Percentiles rank a stretch among this genome's conserved stretches.
These are phyloP conservation scores for Carterocephalus palaemon DNA, from an alignment of 2,888 invertebrate species.

Conservation along the genomic window DNA sequence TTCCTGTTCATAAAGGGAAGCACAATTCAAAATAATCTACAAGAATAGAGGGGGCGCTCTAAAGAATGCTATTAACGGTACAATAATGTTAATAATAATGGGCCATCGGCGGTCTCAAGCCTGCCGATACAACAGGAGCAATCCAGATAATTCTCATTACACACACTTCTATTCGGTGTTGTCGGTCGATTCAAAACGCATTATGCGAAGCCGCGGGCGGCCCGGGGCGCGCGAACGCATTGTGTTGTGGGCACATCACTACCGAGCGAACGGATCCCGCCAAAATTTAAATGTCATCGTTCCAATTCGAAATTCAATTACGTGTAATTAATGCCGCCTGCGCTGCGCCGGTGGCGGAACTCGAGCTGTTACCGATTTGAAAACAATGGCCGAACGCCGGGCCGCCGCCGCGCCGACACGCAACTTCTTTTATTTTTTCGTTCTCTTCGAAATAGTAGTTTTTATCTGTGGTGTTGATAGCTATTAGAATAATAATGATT, in stretches of 20 bases:
- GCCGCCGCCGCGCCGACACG: slow-evolving; percentile 62
- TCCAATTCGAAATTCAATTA: slow-evolving; percentile 83
- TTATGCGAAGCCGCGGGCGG: slow-evolving; percentile 71
- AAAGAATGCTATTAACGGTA: slow-evolving; percentile 67
- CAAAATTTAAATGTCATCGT: slow-evolving; percentile 82
- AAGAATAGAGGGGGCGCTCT: slow-evolving; percentile 62
- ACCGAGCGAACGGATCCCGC: slow-evolving; percentile 56
- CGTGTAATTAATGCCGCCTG: slow-evolving; percentile 79
- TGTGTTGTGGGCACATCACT: slow-evolving; percentile 76
- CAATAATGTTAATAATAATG: slow-evolving; percentile 48
- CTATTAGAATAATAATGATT: slow-evolving; percentile 39
- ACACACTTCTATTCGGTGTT: slow-evolving; percentile 73
- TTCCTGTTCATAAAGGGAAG: slow-evolving; percentile 61
- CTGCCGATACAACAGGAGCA: slow-evolving; percentile 74
- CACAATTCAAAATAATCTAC: slow-evolving; percentile 69
- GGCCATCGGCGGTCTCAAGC: slow-evolving; percentile 43
- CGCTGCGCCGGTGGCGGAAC: slow-evolving; percentile 69
- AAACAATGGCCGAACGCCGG: slow-evolving; percentile 60
- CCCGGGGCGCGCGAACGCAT: slow-evolving; percentile 66
- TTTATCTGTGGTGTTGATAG: slow-evolving; percentile 48
- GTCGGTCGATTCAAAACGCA: slow-evolving; percentile 67
- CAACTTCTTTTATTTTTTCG: slow-evolving; percentile 58
- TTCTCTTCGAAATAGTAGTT: slow-evolving; percentile 32
- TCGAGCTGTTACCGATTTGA: slow-evolving; percentile 65
- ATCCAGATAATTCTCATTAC: slow-evolving; percentile 77